Base-by-base conservation (phyloP, 2,888 invertebrate species). In the Adelphocoris suturalis region DNA sequence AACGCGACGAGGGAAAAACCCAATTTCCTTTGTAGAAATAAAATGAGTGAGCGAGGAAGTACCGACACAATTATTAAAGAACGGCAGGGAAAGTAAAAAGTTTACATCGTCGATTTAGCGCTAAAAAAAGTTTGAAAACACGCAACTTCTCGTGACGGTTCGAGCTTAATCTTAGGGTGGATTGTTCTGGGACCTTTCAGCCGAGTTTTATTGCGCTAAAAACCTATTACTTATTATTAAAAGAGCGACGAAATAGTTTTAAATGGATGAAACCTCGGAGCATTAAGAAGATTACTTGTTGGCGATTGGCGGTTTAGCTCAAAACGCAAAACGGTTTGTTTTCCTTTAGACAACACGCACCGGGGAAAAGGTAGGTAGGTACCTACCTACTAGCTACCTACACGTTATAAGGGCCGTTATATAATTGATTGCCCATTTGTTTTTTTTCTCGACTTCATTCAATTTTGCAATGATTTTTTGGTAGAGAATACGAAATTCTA, bases 171-270 rank as follows among this genome's bases (percentile, higher is more conserved):
- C 68, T 23, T 23, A 3, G 23, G 13, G 68, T 9, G 19, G 23
- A 68, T 68, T 68, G 19, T 23, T 68, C 1, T 3, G 68, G 68
- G 68, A 68, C 12, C 7, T 37, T 37, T 23, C 23, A 52, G 11
- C 2, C 14, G 23, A 68, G 27, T 27, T 68, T 68, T 68, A 68
- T 68, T 19, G 68, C 68, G 68, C 68, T 68, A 68, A 68, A 68
- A 68, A n/a, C 23, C 27, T 23, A 23, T 23, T 23, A 23, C 68
- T 68, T 68, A 68, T 68, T 61, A 61, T 19, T 12, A 23, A 68
- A 23, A 12, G 68, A 16, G 52, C 12, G 68, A 68, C 23, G 11
- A 23, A 68, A 19, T 68, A 19, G 68, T 68, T 68, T 19, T 23
- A 27, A 68, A 68, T 12, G 23, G 68, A 68, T 9, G 68, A 68